Evolutionary conservation across 2,797 vertebrate genomes (phyloP).

Genomic region (Pterois miles): DNA sequence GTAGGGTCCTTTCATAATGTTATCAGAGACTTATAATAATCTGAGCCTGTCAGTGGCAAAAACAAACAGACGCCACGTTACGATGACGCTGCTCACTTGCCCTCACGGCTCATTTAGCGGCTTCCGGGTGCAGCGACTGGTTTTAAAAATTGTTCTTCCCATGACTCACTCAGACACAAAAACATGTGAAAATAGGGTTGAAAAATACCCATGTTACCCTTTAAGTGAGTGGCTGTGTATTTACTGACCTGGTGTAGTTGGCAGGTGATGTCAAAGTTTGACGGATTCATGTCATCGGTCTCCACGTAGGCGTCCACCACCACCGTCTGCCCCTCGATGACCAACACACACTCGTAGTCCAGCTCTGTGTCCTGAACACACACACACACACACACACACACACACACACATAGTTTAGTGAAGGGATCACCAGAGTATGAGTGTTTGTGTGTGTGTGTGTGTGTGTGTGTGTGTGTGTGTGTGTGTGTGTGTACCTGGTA

Average conservation of each 20-base stretch:
- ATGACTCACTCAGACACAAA: no score
- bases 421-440: background rate
- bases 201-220: no score
- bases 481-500: conserved; percentile 85
- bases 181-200: no score
- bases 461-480: background rate
- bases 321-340: conserved; percentile 90
- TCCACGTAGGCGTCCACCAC: conserved; percentile 90
- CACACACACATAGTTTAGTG: background rate
- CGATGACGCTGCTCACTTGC: no score
- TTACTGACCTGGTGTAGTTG: conserved; percentile 86
- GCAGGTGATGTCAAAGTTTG: conserved; percentile 89
- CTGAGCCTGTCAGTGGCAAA: no score
- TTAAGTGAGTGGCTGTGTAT: no score
- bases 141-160: no score
- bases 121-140: no score
- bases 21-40: no score
- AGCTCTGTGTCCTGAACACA: conserved; percentile 85
- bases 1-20: no score
- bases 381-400: conserved; percentile 45
- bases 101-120: no score
- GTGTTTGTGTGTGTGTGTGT: background rate
- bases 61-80: no score
- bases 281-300: conserved; percentile 82
- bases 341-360: conserved; percentile 92